A percentile compares a stretch with the other conserved stretches of the same genome.
Conservation (phyloP, 2,888 invertebrate genomes). For the Uropetala carovei region DNA sequence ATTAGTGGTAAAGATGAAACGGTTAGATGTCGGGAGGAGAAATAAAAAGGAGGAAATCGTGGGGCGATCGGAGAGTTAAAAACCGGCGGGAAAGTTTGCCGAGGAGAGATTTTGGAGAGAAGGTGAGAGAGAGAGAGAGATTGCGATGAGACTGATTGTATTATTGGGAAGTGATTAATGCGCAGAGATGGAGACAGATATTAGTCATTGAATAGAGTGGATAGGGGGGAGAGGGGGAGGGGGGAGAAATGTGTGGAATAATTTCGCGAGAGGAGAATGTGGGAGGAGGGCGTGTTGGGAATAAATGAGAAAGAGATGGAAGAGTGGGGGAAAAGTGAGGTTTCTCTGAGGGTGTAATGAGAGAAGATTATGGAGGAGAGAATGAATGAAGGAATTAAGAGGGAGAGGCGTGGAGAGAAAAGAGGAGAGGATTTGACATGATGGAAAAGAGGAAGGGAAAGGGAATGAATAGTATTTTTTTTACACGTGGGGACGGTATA, state of each 20-base stretch:
- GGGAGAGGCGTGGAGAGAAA: not conserved
- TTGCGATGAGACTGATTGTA: conserved; percentile 3
- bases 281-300: not conserved
- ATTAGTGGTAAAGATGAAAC: no score
- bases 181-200: not conserved
- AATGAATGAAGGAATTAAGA: not conserved
- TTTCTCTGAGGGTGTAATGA: conserved; percentile 2
- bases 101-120: not conserved
- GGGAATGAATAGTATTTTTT: not conserved
- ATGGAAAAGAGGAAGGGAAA: not conserved
- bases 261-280: not conserved
- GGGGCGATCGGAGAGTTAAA: no score
- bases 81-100: not conserved
- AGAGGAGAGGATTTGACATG: not conserved
- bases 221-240: not conserved
- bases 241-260: not conserved
- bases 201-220: not conserved
- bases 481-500: not conserved
- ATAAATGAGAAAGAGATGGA: not conserved
- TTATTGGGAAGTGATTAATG: conserved; percentile 24
- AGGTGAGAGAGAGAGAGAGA: not conserved
- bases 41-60: no score
- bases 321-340: not conserved
- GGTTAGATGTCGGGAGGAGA: no score
- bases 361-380: not conserved